phyloP scores from a whole-genome alignment of 2,113 vertebrate species.

The Blennius ocellaris region DNA sequence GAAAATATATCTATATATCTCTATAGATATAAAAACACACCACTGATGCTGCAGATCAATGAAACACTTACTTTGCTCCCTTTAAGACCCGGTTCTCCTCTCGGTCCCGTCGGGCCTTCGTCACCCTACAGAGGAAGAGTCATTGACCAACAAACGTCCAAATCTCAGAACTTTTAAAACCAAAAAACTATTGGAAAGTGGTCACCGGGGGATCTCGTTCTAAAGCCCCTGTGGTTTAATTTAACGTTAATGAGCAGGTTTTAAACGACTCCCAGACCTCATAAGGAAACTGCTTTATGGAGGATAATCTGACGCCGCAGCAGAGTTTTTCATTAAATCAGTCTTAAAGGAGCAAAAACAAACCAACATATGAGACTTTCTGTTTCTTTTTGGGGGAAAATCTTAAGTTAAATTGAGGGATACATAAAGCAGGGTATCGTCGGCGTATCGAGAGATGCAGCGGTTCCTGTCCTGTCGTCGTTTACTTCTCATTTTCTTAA shows the following conservation, averaged over 20 bases:
- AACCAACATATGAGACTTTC: neutral
- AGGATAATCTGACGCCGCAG: neutral
- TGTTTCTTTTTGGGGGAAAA: too few species aligned
- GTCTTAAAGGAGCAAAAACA: neutral
- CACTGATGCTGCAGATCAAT: neutral
- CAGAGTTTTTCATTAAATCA: neutral
- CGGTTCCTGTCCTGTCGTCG: too few species aligned
- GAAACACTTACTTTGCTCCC: conserved; percentile 68
- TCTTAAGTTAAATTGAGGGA: neutral
- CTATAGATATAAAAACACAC: neutral
- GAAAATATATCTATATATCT: too few species aligned
- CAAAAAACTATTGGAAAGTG: too few species aligned
- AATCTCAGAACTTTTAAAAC: neutral
- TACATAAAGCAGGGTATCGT: neutral
- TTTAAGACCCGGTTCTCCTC: conserved; percentile 69
- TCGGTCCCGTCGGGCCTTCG: conserved; percentile 67
- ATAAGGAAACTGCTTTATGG: too few species aligned
- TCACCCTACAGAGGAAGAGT: conserved; percentile 70
- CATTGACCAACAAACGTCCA: too few species aligned
- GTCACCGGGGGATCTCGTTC: neutral
- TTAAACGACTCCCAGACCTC: too few species aligned
- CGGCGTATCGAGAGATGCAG: neutral
- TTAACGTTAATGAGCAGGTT: too few species aligned
- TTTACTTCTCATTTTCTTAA: too few species aligned
- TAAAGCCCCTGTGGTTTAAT: neutral